A percentile compares a stretch with the other conserved stretches of the same genome.
Evolutionary conservation across 2,113 vertebrate genomes (phyloP).

Genomic region (Colaptes auratus): DNA sequence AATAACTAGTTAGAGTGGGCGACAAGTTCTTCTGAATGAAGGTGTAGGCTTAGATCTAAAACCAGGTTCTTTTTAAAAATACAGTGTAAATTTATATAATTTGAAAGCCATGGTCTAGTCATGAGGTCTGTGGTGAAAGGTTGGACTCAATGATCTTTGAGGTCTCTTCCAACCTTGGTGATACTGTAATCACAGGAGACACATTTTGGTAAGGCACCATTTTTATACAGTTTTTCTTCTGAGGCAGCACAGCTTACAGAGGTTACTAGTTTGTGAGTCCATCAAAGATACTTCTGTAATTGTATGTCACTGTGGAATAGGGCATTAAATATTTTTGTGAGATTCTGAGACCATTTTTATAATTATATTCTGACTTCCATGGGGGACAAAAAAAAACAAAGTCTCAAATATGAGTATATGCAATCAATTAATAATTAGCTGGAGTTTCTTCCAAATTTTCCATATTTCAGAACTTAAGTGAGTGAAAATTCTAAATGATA

Average conservation of each 20-base stretch:
- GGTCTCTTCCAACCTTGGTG: too few relatives aligned
- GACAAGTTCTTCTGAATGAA: not conserved
- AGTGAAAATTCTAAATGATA: not conserved
- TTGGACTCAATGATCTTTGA: too few relatives aligned
- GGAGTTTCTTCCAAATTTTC: not conserved
- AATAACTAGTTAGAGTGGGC: not conserved
- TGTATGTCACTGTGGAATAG: not conserved
- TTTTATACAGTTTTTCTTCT: not conserved
- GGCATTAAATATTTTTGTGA: not conserved
- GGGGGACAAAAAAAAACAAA: not conserved
- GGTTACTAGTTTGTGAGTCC: not conserved
- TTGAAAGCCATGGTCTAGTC: too few relatives aligned
- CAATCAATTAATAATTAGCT: not conserved
- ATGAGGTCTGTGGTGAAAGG: too few relatives aligned
- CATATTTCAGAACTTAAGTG: not conserved
- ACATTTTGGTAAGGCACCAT: not conserved
- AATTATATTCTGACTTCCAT: not conserved
- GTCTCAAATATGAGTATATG: not conserved
- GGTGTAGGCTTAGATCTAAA: not conserved
- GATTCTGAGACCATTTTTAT: not conserved
- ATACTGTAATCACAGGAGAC: not conserved
- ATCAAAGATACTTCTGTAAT: not conserved
- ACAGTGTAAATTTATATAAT: not conserved
- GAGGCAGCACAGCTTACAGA: not conserved
- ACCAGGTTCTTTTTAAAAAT: not conserved